Percentiles rank a stretch among this genome's conserved stretches.
phyloP scores from a whole-genome alignment of 1,140 invertebrate species.

The Bombus balteatus region DNA sequence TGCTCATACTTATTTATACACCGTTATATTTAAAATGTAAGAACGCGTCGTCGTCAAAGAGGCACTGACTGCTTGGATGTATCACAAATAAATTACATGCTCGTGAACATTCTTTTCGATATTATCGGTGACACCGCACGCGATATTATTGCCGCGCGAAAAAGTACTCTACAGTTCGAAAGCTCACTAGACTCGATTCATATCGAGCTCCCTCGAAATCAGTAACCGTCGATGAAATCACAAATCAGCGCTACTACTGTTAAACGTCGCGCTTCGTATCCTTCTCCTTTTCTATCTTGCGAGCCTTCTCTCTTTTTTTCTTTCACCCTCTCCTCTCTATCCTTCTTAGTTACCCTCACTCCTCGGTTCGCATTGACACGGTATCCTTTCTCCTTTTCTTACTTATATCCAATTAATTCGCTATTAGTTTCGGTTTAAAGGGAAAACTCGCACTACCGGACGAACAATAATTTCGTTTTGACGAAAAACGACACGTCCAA shows the following conservation, averaged over 20 bases:
- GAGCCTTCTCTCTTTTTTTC: neutral
- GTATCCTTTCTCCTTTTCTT: conserved; percentile 34
- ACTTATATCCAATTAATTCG: neutral
- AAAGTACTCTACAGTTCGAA: conserved; percentile 37
- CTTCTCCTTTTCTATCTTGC: conserved; percentile 15
- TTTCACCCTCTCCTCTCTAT: conserved; percentile 3
- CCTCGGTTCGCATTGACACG: neutral
- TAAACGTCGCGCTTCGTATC: conserved; percentile 59
- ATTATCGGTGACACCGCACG: conserved; percentile 27
- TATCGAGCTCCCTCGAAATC: conserved; percentile 9
- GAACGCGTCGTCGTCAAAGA: conserved; percentile 68
- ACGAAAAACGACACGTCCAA: conserved; percentile 40
- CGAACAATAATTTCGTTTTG: neutral
- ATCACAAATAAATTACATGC: conserved; percentile 38
- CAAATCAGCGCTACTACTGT: conserved; percentile 56
- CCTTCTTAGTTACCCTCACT: conserved; percentile 4
- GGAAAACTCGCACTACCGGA: neutral
- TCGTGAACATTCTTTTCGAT: conserved; percentile 12
- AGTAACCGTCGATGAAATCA: conserved; percentile 41
- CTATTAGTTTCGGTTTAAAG: neutral
- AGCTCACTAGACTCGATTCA: conserved; percentile 29
- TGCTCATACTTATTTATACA: conserved; percentile 84
- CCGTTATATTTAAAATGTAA: conserved; percentile 83
- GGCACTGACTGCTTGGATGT: conserved; percentile 7
- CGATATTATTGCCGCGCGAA: neutral